Evolutionary conservation across 2,113 vertebrate genomes (phyloP), one percentile per base, ranked within the genome.

Genomic region (Colistium nudipinnis): DNA sequence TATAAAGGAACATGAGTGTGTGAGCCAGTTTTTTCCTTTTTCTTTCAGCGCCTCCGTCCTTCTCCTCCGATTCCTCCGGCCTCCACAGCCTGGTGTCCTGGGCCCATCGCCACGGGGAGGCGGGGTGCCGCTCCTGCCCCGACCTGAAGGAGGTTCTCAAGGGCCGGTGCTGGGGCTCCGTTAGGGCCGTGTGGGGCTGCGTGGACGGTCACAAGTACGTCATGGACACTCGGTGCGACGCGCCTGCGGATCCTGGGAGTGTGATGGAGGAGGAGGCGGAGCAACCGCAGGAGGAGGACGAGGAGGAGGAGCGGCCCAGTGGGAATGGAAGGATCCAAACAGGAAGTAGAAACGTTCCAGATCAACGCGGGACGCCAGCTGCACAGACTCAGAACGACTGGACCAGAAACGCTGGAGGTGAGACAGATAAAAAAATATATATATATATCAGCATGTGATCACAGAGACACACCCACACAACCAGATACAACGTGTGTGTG

Each of bases 131-230:
- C 0, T 91, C 92, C 11, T 92, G 91, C 74, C 97, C 97, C 0
- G 85, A 83, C 84, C 93, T 98, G 73, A 94, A 91, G 76, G 93
- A 94, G 66, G 92, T 95, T 12, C 89, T 97, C 60, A 92, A 95
- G 66, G 95, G 93, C 0, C 94, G 91, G 84, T 97, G 94, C 83
- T 92, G 93, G 3, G 95, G 96, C 24, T 74, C 94, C 5, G 89
- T 97, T 56, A 91, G 87, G 61, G 94, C 94, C 0, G 87, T 96
- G 52, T 99, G 97, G 97, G 88, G 91, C 30, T 98, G 97, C 0
- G 87, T 84, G 1, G 87, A 93, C 0, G 97, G 97, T 22, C 97
- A 98, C 52, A 91, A 88, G 53, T 96, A 97, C 65, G 70, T 91
- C 86, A 95, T 98, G 96, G 93, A 96, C 66, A 81, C 93, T 30